These are phyloP conservation scores for Hymenopus coronatus DNA, from an alignment of 2,888 invertebrate genomes.

Conservation along the genomic window DNA sequence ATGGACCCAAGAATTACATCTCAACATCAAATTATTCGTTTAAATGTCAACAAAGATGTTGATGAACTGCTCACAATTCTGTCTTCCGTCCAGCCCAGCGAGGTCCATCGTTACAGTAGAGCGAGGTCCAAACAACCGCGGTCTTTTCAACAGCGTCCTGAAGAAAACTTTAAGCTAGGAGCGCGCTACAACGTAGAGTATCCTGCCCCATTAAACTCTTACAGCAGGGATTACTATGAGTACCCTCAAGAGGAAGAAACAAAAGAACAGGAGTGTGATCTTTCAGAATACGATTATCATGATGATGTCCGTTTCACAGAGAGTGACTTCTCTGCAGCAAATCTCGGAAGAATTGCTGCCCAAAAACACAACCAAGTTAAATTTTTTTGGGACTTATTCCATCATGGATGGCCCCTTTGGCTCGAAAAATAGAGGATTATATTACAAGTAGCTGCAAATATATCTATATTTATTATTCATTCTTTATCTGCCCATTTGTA, in stretches of 20 bases:
- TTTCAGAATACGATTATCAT: neutral
- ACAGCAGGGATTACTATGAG: no score
- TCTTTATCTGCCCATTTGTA: no score
- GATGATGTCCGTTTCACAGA: neutral
- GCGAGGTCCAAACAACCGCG: no score
- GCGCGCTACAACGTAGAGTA: no score
- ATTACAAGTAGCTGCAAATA: no score
- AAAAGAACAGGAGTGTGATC: no score
- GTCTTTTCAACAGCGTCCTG: no score
- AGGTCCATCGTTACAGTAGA: no score
- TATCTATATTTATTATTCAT: no score
- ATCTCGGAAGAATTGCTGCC: neutral
- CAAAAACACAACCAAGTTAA: neutral
- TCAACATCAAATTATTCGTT: neutral
- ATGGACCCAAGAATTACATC: neutral
- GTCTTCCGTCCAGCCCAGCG: neutral
- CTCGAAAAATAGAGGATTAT: neutral
- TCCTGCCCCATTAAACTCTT: no score
- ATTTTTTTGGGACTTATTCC: neutral
- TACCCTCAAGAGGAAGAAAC: no score
- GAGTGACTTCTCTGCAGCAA: neutral
- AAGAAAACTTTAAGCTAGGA: no score
- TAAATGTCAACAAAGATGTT: neutral
- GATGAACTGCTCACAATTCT: neutral
- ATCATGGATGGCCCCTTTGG: neutral